A percentile compares a stretch with the other conserved stretches of the same genome.
Evolutionary conservation across 2,113 vertebrate genomes (phyloP).

Genomic region (Caloenas nicobarica): DNA sequence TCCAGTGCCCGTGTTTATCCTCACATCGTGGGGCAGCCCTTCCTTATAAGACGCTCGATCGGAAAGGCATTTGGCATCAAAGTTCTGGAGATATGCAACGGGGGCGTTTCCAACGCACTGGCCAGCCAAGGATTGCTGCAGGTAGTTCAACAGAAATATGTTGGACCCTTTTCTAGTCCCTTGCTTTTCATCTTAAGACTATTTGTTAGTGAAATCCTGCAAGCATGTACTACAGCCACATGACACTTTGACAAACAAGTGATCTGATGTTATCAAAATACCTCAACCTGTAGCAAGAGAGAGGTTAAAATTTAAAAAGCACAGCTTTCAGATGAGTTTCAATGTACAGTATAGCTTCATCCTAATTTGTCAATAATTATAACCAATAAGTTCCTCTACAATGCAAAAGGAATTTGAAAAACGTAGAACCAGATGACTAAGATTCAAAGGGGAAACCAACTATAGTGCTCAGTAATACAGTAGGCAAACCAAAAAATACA

Average conservation of each 20-base stretch:
- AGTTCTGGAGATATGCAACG: constrained; percentile 82
- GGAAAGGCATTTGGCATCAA: constrained; percentile 75
- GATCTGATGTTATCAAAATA: not conserved
- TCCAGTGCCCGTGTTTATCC: constrained; percentile 57
- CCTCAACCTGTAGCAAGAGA: not conserved
- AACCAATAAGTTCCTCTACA: not conserved
- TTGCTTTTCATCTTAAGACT: not conserved
- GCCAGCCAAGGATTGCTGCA: constrained; percentile 79
- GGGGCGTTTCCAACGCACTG: constrained; percentile 82
- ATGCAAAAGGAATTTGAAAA: not conserved
- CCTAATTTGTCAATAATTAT: not conserved
- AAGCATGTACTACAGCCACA: not conserved
- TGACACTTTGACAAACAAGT: not conserved
- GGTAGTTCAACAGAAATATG: not conserved
- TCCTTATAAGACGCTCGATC: constrained; percentile 56
- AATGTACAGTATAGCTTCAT: not conserved
- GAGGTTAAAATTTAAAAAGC: not conserved
- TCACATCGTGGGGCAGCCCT: not conserved
- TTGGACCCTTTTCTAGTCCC: not conserved
- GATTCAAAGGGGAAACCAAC: not conserved
- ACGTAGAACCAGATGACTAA: not conserved
- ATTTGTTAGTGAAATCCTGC: not conserved
- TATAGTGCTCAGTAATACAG: not conserved
- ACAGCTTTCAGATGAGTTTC: not conserved
- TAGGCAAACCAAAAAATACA: not conserved